Percentiles rank a stretch among this genome's conserved stretches.
phyloP scores from a whole-genome alignment of 2,113 vertebrate genomes.

The Peromyscus californicus region DNA sequence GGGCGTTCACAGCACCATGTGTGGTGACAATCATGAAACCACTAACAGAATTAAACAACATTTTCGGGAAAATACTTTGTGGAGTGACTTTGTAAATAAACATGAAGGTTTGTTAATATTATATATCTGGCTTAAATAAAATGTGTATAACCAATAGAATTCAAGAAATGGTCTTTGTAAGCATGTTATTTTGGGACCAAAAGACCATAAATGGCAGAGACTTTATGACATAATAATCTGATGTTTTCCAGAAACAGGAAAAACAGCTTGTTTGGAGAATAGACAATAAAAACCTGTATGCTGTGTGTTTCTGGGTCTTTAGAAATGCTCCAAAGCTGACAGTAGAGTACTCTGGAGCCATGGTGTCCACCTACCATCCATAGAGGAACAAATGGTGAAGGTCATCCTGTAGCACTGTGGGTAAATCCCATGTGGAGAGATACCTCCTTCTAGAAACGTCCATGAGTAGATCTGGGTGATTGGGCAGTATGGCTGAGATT shows the following conservation, averaged over 20 bases:
- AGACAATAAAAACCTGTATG: background rate
- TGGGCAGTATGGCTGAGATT: too few species aligned
- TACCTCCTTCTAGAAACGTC: background rate
- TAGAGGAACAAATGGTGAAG: background rate
- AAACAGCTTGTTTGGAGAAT: background rate
- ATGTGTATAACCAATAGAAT: background rate
- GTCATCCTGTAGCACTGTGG: background rate
- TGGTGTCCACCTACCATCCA: background rate
- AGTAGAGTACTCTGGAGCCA: background rate
- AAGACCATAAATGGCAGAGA: background rate
- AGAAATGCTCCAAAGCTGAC: background rate
- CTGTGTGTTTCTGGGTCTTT: background rate
- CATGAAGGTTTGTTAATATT: background rate
- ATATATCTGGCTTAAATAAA: slow-evolving; percentile 6
- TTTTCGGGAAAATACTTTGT: background rate
- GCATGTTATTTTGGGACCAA: background rate
- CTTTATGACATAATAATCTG: background rate
- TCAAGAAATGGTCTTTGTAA: background rate
- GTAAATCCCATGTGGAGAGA: background rate
- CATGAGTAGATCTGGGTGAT: background rate
- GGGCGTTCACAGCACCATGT: background rate
- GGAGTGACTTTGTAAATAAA: background rate
- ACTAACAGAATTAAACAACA: background rate
- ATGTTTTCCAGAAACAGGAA: background rate
- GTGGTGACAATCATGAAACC: background rate